Base-by-base conservation (phyloP, 2,113 vertebrate genomes). In the Zosterops borbonicus region DNA sequence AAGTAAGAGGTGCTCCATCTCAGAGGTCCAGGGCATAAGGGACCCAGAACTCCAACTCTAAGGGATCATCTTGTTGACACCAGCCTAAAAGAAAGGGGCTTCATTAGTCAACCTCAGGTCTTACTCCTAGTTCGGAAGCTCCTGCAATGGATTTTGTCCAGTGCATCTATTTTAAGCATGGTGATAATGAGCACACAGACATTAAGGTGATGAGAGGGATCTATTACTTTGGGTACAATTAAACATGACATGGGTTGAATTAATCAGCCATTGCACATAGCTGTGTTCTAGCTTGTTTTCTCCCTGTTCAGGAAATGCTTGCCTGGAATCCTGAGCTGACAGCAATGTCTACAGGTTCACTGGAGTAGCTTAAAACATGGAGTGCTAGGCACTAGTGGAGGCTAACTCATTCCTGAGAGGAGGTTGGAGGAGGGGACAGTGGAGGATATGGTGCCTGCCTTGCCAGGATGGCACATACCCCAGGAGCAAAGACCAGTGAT, bases 361-460 rank as follows among this genome's bases (percentile, higher is more conserved):
- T 89, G 94, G 87, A 94, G 93, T 95, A 95, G 96, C 96, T 96
- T 97, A 96, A 96, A 95, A 96, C 7, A 53, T 75, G 95, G 90
- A 98, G 97, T 97, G 95, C 95, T 97, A 98, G 98, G 97, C 97
- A 98, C 97, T 95, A 95, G 87, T 94, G 97, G 96, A 97, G 96
- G 92, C 91, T 97, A 96, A 97, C 94, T 92, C 95, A 95, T 97
- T 97, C 97, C 97, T 97, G 97, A 97, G 90, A 97, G 92, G 93
- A 97, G 80, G 92, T 42, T 28, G 23, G 85, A 95, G 80, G 95
- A 97, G 94, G 93, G 94, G 89, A 58, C 86, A 89, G 97, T 31
- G 62, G 80, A 94, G 91, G 91, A 55, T 95, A 97, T 37, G 49
- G 68, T 71, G 70, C 89, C 69, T 62, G 81, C 92, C 88, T 85